Base-by-base conservation (phyloP, 2,888 invertebrate species). In the Nyleta sp. region DNA sequence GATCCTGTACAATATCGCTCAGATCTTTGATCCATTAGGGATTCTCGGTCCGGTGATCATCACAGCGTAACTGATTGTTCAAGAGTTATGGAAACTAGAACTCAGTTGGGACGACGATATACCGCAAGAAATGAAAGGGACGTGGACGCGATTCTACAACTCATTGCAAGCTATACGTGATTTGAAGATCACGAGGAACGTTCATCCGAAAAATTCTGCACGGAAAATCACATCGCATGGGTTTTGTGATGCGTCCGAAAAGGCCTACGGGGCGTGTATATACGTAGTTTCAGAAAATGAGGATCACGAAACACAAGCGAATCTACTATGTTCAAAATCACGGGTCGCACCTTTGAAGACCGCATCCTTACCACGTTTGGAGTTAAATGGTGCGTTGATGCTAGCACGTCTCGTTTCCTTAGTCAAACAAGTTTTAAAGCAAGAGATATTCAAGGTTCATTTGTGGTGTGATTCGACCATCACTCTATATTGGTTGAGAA, bases 21-120 rank as follows among this genome's bases (percentile, higher is more conserved):
- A 71, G 38, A 60, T 80, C 0, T 80, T 68, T 28, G 80, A 82
- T 46, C 74, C 81, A 0, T 42, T 76, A 13, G 76, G 80, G 1
- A 31, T 76, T 0, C 10, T 80, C 0, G 53, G 68, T 5, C 82
- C 80, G 11, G 24, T 81, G 4, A 28, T 78, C 1, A 71, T 80
- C 2, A 67, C 15, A 10, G 80, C 72, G 7, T 65, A 81, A 20
- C 8, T 79, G 11, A 53, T 79, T 10, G 65, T 79, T 38, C 67
- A 71, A 67, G 18, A 35, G 2, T 13, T 75, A 2, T 79, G 79
- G 62, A 17, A 40, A 8, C 15, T 53, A 6, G 24, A 7, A 3
- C 7, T 24, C 4, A 7, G 24, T 5, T 24, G 24, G 24, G 24
- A 24, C 24, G 24, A 24, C 3, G 24, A 24, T 5, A 7, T 24